These are phyloP conservation scores for Sylvilagus floridanus DNA, from an alignment of 2,797 vertebrate species.

Conservation along the genomic window DNA sequence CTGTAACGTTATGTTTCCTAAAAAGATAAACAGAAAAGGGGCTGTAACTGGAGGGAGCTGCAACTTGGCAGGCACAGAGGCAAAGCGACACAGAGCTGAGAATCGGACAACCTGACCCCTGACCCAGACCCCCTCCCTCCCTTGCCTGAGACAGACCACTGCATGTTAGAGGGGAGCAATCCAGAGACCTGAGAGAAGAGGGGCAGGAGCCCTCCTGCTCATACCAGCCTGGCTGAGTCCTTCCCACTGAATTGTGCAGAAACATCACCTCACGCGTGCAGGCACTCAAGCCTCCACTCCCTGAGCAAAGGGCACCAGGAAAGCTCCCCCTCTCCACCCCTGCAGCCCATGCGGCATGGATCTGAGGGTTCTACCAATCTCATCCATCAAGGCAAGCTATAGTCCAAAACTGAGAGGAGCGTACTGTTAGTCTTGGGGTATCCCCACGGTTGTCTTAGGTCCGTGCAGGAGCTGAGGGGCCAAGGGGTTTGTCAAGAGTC, in stretches of 20 bases:
- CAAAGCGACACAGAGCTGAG: neutral
- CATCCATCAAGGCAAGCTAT: neutral
- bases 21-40: neutral
- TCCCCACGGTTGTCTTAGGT: neutral
- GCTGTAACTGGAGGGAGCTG: neutral
- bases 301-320: neutral
- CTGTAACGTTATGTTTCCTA: neutral
- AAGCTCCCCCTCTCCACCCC: neutral
- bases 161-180: neutral
- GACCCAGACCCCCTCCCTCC: neutral
- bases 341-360: neutral
- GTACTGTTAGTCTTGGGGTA: neutral
- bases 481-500: neutral
- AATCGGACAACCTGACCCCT: neutral
- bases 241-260: neutral
- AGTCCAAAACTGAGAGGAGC: neutral
- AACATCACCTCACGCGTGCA: neutral
- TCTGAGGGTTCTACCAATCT: neutral
- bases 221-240: neutral
- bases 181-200: neutral
- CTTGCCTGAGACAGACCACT: neutral
- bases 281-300: neutral
- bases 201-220: neutral
- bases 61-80: neutral
- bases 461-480: neutral